phyloP scores from a whole-genome alignment of 2,113 vertebrate genomes.

The Calcarius ornatus region DNA sequence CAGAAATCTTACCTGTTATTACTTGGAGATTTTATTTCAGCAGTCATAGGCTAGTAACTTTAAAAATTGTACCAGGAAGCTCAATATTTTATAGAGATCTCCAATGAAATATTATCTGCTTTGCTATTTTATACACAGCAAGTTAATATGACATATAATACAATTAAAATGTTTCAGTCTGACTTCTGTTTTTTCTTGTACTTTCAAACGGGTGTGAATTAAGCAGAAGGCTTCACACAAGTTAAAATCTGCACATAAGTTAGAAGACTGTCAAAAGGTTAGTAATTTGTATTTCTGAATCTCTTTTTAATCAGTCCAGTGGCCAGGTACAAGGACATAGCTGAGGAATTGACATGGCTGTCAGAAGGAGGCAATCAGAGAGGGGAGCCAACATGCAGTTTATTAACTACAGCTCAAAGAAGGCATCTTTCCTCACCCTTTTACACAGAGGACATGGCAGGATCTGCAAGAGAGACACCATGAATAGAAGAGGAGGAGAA shows the following conservation, averaged over 20 bases:
- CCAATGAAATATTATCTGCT: conserved; percentile 69
- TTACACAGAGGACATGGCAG: neutral
- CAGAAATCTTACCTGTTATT: conserved; percentile 71
- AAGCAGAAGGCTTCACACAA: neutral
- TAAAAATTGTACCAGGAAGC: conserved; percentile 62
- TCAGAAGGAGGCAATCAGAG: neutral
- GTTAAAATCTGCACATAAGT: neutral
- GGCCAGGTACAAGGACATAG: neutral
- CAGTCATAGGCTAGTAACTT: conserved; percentile 44
- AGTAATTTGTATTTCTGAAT: neutral
- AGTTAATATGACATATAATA: conserved; percentile 33
- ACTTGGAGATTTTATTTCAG: conserved; percentile 64
- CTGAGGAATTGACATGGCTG: neutral
- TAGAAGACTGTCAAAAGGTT: neutral
- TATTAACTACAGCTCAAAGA: neutral
- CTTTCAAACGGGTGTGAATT: neutral
- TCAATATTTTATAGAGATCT: conserved; percentile 68
- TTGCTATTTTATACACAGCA: conserved; percentile 66
- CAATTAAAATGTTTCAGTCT: conserved; percentile 47
- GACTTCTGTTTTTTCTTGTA: conserved; percentile 43
- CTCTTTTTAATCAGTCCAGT: neutral
- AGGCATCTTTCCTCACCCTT: neutral
- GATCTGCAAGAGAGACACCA: neutral
- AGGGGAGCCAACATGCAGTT: neutral
- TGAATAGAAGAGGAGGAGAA: neutral